Evolutionary conservation across 2,113 vertebrate genomes (phyloP).

Genomic region (Nettapus auritus): DNA sequence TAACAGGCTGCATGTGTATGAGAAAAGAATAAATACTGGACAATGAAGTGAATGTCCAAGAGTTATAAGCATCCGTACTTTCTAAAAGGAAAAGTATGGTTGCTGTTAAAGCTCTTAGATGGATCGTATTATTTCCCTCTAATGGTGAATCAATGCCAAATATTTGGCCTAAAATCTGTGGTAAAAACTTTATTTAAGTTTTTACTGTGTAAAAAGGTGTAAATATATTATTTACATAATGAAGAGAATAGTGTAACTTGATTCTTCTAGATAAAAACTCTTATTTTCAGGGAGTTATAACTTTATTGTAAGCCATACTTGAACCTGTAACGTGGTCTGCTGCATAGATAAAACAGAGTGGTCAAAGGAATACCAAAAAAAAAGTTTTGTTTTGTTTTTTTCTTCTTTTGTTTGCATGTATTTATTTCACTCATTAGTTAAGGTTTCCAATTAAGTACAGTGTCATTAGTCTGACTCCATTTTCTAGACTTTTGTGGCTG

Average conservation of each 20-base stretch:
- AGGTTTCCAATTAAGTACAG: neutral
- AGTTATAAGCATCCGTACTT: neutral
- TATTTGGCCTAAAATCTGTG: neutral
- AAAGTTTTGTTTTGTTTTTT: too few relatives aligned
- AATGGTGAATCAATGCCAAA: neutral
- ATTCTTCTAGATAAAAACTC: neutral
- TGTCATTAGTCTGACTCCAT: neutral
- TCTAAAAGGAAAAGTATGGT: neutral
- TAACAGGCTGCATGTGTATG: neutral
- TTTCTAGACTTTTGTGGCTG: neutral
- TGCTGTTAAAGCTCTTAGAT: neutral
- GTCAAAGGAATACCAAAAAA: neutral
- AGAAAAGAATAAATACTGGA: neutral
- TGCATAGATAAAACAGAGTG: neutral
- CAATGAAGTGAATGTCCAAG: neutral
- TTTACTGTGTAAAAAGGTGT: neutral
- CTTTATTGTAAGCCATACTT: neutral
- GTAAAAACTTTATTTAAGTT: neutral
- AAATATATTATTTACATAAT: neutral
- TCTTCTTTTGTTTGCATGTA: neutral
- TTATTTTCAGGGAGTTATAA: neutral
- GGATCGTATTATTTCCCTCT: neutral
- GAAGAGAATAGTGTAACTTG: neutral
- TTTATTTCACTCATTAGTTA: conserved; percentile 1
- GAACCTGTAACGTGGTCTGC: neutral